These are phyloP conservation scores for Prorops nasuta DNA, from an alignment of 1,140 invertebrate genomes.

Conservation along the genomic window DNA sequence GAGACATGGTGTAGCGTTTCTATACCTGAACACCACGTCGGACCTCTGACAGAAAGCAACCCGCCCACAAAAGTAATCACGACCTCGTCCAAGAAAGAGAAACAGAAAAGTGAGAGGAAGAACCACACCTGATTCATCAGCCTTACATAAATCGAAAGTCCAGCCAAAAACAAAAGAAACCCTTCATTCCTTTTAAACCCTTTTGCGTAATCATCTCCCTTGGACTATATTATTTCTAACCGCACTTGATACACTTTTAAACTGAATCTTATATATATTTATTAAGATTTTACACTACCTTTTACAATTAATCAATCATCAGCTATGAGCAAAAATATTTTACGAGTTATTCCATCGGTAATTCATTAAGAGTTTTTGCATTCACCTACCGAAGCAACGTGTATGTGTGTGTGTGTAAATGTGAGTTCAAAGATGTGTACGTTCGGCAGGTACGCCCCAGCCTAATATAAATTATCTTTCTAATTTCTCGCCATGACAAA, in stretches of 20 bases:
- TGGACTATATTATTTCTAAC: slow-evolving; percentile 14
- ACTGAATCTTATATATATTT: no score
- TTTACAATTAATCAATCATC: no score
- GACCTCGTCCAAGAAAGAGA: slow-evolving; percentile 29
- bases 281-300: no score
- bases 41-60: slow-evolving; percentile 54
- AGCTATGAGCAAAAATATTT: no score
- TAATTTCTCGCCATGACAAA: slow-evolving; percentile 46
- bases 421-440: no score
- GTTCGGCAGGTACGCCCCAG: slow-evolving; percentile 27
- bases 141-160: slow-evolving; percentile 47
- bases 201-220: slow-evolving; percentile 14
- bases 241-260: no score
- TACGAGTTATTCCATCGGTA: no score
- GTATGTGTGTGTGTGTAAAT: no score
- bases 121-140: slow-evolving; percentile 55
- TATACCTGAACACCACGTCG: slow-evolving; percentile 45
- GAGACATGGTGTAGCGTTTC: slow-evolving; percentile 13
- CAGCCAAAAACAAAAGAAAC: slow-evolving; percentile 39
- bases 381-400: no score
- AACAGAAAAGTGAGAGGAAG: slow-evolving; percentile 16
- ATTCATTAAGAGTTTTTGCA: no score
- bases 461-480: slow-evolving; percentile 46
- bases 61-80: slow-evolving; percentile 59
- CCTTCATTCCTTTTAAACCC: slow-evolving; percentile 2